These are phyloP conservation scores for Hydriomena furcata DNA, from an alignment of 2,888 invertebrate species.

Conservation along the genomic window DNA sequence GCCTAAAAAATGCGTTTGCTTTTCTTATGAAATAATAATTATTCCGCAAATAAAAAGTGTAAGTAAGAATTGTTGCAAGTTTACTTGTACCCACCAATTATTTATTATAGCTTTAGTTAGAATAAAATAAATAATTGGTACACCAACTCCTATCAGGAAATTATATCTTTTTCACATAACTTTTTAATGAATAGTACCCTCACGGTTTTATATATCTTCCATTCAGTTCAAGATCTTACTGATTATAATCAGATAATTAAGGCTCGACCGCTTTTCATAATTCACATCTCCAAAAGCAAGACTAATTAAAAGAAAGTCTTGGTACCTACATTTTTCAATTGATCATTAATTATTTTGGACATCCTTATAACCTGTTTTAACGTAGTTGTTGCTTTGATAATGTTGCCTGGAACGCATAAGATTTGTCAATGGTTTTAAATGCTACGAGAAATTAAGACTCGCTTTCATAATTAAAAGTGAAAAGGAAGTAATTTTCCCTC, in stretches of 20 bases:
- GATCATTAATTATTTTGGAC: slow-evolving; percentile 13
- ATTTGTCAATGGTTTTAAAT: slow-evolving; percentile 18
- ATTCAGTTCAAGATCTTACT: slow-evolving; percentile 13
- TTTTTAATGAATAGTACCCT: neutral
- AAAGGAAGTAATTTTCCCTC: neutral
- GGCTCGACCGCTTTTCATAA: slow-evolving; percentile 21
- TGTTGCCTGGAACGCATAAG: slow-evolving; percentile 3
- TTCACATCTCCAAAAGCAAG: slow-evolving; percentile 17
- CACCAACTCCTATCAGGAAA: slow-evolving; percentile 1
- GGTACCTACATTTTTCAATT: slow-evolving; percentile 21
- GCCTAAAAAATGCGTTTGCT: too few species aligned
- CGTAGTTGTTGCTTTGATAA: slow-evolving; percentile 1
- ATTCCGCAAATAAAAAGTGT: too few species aligned
- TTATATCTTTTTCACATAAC: slow-evolving; percentile 8
- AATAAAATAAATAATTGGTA: neutral
- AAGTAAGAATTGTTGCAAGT: too few species aligned
- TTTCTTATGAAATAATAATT: too few species aligned
- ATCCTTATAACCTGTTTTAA: slow-evolving; percentile 10
- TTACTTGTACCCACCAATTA: neutral
- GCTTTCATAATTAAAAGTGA: slow-evolving; percentile 16
- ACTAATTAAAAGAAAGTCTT: slow-evolving; percentile 33
- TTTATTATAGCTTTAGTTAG: neutral
- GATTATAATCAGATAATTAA: slow-evolving; percentile 23
- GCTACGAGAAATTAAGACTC: neutral
- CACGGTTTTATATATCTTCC: slow-evolving; percentile 11